A percentile compares a stretch with the other conserved stretches of the same genome.
These are phyloP conservation scores for Heptranchias perlo DNA, from an alignment of 2,113 vertebrate species.

Conservation along the genomic window DNA sequence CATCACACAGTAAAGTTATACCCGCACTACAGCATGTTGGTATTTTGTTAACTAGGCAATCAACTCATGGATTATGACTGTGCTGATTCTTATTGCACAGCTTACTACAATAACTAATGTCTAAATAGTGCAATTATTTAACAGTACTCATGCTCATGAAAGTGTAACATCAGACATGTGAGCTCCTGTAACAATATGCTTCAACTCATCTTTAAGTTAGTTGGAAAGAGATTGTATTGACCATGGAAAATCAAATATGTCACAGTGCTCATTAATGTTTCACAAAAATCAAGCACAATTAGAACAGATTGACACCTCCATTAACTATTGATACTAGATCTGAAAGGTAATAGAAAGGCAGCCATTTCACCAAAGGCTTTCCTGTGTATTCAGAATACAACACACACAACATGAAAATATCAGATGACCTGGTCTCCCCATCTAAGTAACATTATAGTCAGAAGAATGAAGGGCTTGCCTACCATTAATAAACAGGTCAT, in stretches of 20 bases:
- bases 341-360: slow-evolving; percentile 57
- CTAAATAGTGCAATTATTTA: slow-evolving; percentile 35
- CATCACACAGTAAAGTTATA: slow-evolving; percentile 13
- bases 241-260: slow-evolving; percentile 46
- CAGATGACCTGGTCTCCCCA: slow-evolving; percentile 47
- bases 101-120: slow-evolving; percentile 37
- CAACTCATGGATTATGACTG: slow-evolving; percentile 32
- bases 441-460: slow-evolving; percentile 44
- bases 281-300: slow-evolving; percentile 57
- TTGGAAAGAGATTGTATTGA: slow-evolving; percentile 40
- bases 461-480: slow-evolving; percentile 24
- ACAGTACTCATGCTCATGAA: slow-evolving; percentile 33
- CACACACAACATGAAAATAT: slow-evolving; percentile 43
- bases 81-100: slow-evolving; percentile 9
- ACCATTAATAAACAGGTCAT: slow-evolving; percentile 43
- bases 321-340: slow-evolving; percentile 57
- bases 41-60: slow-evolving; percentile 31
- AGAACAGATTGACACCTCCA: slow-evolving; percentile 47
- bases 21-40: slow-evolving; percentile 20
- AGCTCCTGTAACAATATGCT: not conserved
- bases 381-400: slow-evolving; percentile 47
- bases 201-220: not conserved
- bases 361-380: slow-evolving; percentile 43
- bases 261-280: slow-evolving; percentile 49
- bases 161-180: slow-evolving; percentile 34